A percentile compares a stretch with the other conserved stretches of the same genome.
Evolutionary conservation across 2,888 invertebrate species (phyloP).

Genomic region (Bhutanitis thaidina): DNA sequence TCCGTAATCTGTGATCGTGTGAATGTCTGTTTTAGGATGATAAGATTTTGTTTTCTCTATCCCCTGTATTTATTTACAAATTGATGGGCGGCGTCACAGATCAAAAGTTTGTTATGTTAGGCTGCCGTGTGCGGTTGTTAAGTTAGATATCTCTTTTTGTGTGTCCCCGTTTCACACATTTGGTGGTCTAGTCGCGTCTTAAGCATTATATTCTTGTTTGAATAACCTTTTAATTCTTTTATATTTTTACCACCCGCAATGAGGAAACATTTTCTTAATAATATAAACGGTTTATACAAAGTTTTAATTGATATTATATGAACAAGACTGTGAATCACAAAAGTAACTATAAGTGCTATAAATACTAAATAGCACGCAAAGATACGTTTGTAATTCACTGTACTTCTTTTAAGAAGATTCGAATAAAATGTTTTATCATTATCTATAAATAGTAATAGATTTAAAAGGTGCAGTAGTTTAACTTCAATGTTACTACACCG

Average conservation of each 20-base stretch:
- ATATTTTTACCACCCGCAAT: constrained; percentile 1
- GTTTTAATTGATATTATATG: not conserved
- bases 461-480: too few relatives aligned
- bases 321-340: not conserved
- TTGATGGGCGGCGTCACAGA: constrained; percentile 34
- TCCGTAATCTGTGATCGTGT: constrained; percentile 59
- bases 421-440: too few relatives aligned
- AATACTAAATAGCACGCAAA: too few relatives aligned
- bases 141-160: constrained; percentile 34
- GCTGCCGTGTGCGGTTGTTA: constrained; percentile 44
- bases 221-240: constrained; percentile 8
- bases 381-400: too few relatives aligned
- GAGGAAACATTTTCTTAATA: constrained; percentile 1
- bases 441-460: too few relatives aligned
- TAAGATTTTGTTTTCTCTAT: constrained; percentile 28
- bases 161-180: constrained; percentile 43
- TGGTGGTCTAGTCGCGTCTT: constrained; percentile 39
- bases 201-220: constrained; percentile 4
- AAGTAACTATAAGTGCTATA: too few relatives aligned
- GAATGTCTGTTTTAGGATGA: constrained; percentile 43
- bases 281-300: not conserved
- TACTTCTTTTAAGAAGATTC: too few relatives aligned
- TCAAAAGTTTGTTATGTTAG: constrained; percentile 57
- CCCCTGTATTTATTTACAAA: constrained; percentile 32
- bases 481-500: too few relatives aligned